Conservation (phyloP, 2,797 vertebrate genomes). For the Syncerus caffer region DNA sequence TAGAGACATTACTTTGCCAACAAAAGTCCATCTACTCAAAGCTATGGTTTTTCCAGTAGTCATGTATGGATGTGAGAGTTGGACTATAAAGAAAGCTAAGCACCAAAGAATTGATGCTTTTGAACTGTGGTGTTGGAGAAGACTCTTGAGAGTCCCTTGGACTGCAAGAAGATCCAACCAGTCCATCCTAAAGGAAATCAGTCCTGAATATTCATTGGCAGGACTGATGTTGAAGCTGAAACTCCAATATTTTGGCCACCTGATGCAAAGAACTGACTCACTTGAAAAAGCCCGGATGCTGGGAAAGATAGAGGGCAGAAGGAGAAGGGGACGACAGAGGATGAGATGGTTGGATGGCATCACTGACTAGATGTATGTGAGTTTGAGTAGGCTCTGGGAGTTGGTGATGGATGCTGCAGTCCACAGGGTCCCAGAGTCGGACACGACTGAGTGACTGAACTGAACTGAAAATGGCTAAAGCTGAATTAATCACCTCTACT, state of each 20-base stretch:
- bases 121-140: background rate
- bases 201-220: background rate
- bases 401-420: background rate
- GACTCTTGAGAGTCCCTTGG: background rate
- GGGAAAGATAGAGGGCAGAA: background rate
- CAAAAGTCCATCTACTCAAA: background rate
- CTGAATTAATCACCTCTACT: background rate
- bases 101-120: rapidly evolving
- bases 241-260: background rate
- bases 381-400: background rate
- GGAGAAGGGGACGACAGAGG: background rate
- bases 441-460: background rate
- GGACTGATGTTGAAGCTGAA: background rate
- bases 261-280: background rate
- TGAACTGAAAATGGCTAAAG: background rate
- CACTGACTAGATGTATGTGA: background rate
- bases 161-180: background rate
- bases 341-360: background rate
- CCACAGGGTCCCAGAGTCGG: rapidly evolving
- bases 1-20: background rate
- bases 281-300: background rate
- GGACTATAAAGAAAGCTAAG: background rate
- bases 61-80: background rate
- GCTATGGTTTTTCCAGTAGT: background rate
- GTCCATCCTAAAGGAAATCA: background rate